These are phyloP conservation scores for Menidia beryllina DNA, from an alignment of 2,113 vertebrate genomes.

Conservation along the genomic window DNA sequence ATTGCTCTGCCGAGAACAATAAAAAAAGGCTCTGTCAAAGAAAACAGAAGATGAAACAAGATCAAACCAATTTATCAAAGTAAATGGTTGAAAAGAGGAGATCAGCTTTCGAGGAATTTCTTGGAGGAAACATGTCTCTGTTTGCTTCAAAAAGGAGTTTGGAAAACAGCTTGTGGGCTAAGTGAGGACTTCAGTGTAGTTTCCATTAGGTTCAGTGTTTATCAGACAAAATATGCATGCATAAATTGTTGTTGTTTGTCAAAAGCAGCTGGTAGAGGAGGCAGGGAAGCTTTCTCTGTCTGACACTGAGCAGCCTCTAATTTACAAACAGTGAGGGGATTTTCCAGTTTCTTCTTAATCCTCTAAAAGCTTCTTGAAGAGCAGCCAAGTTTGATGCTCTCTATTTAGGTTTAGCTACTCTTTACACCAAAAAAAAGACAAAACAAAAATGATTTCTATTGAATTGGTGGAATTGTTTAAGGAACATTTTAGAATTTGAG, in stretches of 20 bases:
- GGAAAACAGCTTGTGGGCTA: not conserved
- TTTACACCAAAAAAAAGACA: not conserved
- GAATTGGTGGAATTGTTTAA: not conserved
- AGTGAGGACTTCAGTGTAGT: not conserved
- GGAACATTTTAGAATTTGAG: not conserved
- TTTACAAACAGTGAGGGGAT: conserved; percentile 21
- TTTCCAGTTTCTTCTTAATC: conserved; percentile 45
- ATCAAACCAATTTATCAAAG: not conserved
- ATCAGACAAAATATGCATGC: not conserved
- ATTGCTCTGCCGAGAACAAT: not conserved
- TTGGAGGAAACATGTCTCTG: not conserved
- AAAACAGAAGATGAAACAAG: not conserved
- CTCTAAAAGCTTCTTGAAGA: conserved; percentile 48
- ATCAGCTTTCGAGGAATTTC: not conserved
- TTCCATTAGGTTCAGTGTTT: not conserved
- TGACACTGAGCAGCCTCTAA: conserved; percentile 16
- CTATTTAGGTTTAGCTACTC: not conserved
- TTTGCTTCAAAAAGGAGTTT: not conserved
- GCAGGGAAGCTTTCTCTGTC: conserved; percentile 6
- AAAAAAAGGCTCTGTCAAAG: conserved; percentile 4
- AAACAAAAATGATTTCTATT: not conserved
- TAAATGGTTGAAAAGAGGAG: not conserved
- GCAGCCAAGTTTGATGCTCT: not conserved
- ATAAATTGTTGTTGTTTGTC: not conserved
- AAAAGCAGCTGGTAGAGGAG: conserved; percentile 15